Conservation (phyloP, 2,888 invertebrate genomes). For the Hirtodrosophila histrioides region DNA sequence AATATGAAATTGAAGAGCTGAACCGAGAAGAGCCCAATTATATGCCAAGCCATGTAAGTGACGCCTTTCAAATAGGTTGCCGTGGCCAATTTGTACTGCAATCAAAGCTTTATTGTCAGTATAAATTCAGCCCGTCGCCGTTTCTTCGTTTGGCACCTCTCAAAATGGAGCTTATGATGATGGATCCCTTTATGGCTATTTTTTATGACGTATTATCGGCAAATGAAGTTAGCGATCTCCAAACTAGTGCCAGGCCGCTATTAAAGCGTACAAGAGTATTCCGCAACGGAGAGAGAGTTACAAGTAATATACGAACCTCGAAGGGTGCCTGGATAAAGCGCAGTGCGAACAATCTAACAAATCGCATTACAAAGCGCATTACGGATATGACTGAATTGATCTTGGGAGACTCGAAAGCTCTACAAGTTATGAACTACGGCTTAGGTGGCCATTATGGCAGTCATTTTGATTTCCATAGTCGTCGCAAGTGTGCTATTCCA, state of each 20-base stretch:
- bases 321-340: conserved; percentile 75
- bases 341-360: conserved; percentile 36
- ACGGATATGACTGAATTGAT: conserved; percentile 76
- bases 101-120: conserved; percentile 58
- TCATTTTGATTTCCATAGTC: conserved; percentile 72
- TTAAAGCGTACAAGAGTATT: conserved; percentile 66
- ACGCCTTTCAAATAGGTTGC: conserved; percentile 59
- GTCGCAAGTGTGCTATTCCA: conserved; percentile 47
- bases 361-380: conserved; percentile 64
- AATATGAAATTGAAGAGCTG: not conserved
- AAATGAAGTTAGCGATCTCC: conserved; percentile 66
- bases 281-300: conserved; percentile 10
- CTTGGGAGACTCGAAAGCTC: conserved; percentile 55
- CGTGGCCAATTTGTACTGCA: conserved; percentile 58
- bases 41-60: too few species aligned
- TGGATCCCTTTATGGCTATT: conserved; percentile 72
- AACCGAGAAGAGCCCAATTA: not conserved
- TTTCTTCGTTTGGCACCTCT: conserved; percentile 78
- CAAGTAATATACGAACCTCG: conserved; percentile 60
- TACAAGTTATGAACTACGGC: conserved; percentile 81
- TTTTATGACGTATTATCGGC: conserved; percentile 74
- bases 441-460: conserved; percentile 76
- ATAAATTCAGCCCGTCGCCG: conserved; percentile 43
- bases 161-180: conserved; percentile 71
- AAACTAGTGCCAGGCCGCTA: conserved; percentile 56